These are phyloP conservation scores for Ectropis grisescens DNA, from an alignment of 1,140 invertebrate species.

Conservation along the genomic window DNA sequence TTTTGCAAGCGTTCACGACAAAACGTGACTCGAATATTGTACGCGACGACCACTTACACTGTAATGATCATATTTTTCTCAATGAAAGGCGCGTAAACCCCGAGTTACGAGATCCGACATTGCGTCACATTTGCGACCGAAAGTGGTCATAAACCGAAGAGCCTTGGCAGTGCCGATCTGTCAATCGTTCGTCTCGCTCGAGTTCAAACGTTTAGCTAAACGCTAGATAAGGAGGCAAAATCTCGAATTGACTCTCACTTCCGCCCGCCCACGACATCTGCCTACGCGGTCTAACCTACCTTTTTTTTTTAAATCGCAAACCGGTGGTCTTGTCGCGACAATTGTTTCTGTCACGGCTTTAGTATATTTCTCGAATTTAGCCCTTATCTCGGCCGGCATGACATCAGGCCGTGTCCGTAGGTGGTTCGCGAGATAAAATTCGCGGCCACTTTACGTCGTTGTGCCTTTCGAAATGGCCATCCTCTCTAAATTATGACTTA, in stretches of 20 bases:
- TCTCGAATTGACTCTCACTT: constrained; percentile 51
- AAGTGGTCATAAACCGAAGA: constrained; percentile 60
- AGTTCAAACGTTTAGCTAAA: constrained; percentile 17
- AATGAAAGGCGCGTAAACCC: constrained; percentile 23
- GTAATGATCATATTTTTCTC: constrained; percentile 23
- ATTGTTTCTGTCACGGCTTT: constrained; percentile 29
- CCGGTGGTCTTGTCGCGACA: constrained; percentile 36
- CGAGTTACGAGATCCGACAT: constrained; percentile 20
- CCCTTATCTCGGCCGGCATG: constrained; percentile 18
- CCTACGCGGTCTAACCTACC: constrained; percentile 44
- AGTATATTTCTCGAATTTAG: constrained; percentile 14
- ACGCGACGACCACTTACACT: constrained; percentile 23
- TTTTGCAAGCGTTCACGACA: constrained; percentile 14
- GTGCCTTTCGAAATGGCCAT: constrained; percentile 44
- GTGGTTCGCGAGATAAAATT: constrained; percentile 41
- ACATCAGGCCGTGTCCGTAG: constrained; percentile 55
- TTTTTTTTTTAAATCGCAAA: constrained; percentile 57
- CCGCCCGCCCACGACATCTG: constrained; percentile 58
- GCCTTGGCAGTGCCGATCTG: constrained; percentile 54
- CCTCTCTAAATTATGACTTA: constrained; percentile 59
- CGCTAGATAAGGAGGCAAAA: constrained; percentile 46
- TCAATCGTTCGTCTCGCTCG: constrained; percentile 27
- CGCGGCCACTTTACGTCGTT: constrained; percentile 23
- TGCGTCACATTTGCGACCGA: constrained; percentile 53
- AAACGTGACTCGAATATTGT: constrained; percentile 33